Evolutionary conservation across 2,888 invertebrate genomes (phyloP).

Genomic region (Mimachlamys varia): DNA sequence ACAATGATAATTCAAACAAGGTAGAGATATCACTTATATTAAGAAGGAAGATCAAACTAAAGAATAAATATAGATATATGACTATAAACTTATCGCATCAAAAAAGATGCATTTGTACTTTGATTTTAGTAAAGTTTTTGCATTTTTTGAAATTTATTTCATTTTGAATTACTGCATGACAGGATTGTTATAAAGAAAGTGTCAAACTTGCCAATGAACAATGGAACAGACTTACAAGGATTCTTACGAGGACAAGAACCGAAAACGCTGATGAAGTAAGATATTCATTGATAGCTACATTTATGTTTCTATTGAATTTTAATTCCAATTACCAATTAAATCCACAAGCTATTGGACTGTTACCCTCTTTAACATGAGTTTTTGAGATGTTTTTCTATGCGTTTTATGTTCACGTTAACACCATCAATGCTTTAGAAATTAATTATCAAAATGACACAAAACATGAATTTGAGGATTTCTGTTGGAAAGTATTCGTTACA

Average conservation of each 20-base stretch:
- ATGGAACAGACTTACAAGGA: not conserved
- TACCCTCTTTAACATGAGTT: no score
- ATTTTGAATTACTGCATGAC: not conserved
- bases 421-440: no score
- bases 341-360: not conserved
- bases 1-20: no score
- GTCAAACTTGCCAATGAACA: not conserved
- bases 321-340: not conserved
- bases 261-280: not conserved
- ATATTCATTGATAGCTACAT: not conserved
- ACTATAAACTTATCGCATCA: not conserved
- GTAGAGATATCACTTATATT: no score
- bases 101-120: not conserved
- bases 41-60: no score
- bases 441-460: no score
- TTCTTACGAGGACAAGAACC: not conserved
- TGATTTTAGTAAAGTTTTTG: not conserved
- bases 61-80: no score
- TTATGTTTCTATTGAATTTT: not conserved
- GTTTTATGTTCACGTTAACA: no score
- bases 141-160: not conserved
- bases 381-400: no score
- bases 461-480: no score
- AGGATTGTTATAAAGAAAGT: not conserved
- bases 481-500: no score